Conservation (phyloP, 2,888 invertebrate species). For the Eilema sororculum region DNA sequence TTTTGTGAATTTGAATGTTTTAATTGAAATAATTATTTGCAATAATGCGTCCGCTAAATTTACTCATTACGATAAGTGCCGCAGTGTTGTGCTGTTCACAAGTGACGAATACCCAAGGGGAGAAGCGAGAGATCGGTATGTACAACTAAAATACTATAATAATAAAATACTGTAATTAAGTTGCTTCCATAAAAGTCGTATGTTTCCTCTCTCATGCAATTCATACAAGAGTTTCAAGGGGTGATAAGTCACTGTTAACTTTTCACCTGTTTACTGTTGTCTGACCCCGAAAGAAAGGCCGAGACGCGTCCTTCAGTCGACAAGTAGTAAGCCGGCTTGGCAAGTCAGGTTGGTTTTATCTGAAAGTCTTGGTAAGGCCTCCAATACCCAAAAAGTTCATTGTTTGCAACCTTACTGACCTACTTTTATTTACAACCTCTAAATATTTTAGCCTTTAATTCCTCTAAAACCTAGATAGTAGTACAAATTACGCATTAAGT, state of each 20-base stretch:
- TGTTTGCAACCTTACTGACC: not conserved
- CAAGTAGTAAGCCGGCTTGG: no score
- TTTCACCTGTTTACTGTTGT: not conserved
- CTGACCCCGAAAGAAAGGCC: not conserved
- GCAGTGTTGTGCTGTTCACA: constrained; percentile 66
- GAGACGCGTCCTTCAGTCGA: not conserved
- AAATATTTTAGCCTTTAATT: no score
- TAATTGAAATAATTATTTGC: constrained; percentile 9
- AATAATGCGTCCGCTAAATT: constrained; percentile 60
- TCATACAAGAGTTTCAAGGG: no score
- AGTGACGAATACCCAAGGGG: constrained; percentile 59
- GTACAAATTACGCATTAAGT: no score
- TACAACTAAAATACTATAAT: constrained; percentile 18
- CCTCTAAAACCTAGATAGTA: no score
- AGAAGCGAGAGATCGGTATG: constrained; percentile 71
- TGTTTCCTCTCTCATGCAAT: no score
- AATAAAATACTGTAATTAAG: no score
- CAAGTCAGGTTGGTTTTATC: no score
- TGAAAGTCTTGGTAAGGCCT: not conserved
- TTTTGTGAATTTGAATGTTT: constrained; percentile 8
- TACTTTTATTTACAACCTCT: no score
- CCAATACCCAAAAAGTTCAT: not conserved
- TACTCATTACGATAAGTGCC: constrained; percentile 58
- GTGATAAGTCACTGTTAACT: no score
- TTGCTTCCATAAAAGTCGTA: no score